Evolutionary conservation across 1,140 invertebrate genomes (phyloP).

Genomic region (Penaeus vannamei): DNA sequence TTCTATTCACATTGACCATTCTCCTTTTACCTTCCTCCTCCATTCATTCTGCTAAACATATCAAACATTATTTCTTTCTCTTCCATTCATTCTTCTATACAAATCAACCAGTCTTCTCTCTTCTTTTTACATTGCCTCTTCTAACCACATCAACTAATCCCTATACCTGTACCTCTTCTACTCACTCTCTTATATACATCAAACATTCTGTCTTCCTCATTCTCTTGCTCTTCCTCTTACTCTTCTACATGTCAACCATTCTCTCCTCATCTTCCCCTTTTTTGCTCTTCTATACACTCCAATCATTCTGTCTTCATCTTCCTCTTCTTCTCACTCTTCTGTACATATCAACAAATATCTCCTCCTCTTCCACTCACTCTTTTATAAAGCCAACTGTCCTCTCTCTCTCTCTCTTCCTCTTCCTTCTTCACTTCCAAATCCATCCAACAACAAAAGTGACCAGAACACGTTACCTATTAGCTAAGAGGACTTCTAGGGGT

Average conservation of each 20-base stretch:
- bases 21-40: too few species aligned
- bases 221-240: not conserved
- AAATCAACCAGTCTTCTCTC: too few species aligned
- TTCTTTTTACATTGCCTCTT: not conserved
- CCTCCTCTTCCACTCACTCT: not conserved
- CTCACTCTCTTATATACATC: not conserved
- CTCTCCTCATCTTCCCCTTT: too few species aligned
- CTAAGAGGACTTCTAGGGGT: conserved; percentile 28
- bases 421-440: not conserved
- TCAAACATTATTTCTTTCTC: too few species aligned
- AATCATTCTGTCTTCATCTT: too few species aligned
- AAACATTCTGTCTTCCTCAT: not conserved
- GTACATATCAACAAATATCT: too few species aligned
- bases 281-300: too few species aligned
- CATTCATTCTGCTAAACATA: too few species aligned
- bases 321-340: too few species aligned
- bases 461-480: conserved; percentile 38
- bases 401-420: not conserved
- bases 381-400: not conserved
- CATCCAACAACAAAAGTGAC: not conserved
- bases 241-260: not conserved
- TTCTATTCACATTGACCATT: too few species aligned
- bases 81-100: too few species aligned
- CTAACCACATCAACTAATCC: not conserved
- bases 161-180: not conserved